A percentile compares a stretch with the other conserved stretches of the same genome.
Evolutionary conservation across 2,113 vertebrate genomes (phyloP).

Genomic region (Chrysochloris asiatica): DNA sequence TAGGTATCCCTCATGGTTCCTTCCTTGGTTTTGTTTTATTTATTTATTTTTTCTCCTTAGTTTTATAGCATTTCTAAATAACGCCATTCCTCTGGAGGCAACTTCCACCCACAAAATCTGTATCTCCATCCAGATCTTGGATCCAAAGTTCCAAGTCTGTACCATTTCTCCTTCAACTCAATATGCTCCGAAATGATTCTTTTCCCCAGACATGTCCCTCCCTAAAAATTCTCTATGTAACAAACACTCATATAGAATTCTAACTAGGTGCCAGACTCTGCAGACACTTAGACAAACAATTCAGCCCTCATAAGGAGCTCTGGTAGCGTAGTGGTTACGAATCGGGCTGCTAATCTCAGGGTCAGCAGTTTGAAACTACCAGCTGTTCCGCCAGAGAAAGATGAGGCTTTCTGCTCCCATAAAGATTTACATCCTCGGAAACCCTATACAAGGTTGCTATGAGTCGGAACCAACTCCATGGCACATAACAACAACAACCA

Average conservation of each 20-base stretch:
- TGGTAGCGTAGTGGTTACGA: too few relatives aligned
- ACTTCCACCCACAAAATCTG: too few relatives aligned
- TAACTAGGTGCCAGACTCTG: not conserved
- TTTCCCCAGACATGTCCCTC: not conserved
- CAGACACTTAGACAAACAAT: not conserved
- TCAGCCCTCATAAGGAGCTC: not conserved
- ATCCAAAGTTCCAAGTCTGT: not conserved
- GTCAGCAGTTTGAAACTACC: too few relatives aligned
- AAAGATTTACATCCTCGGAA: too few relatives aligned
- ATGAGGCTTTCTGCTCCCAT: too few relatives aligned
- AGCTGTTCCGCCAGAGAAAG: too few relatives aligned
- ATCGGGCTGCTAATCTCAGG: too few relatives aligned
- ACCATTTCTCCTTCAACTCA: not conserved
- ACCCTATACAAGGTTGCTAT: too few relatives aligned
- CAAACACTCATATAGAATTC: not conserved
- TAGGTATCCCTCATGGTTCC: too few relatives aligned
- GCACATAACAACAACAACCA: too few relatives aligned
- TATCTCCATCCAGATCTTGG: not conserved
- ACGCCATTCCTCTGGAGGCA: not conserved
- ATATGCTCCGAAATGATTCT: not conserved
- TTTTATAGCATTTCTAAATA: not conserved
- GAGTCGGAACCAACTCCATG: too few relatives aligned
- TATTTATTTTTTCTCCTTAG: not conserved
- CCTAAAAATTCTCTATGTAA: not conserved
- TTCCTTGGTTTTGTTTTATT: too few relatives aligned